Conservation (phyloP, 2,113 vertebrate genomes). For the Puffinus mauretanicus region DNA sequence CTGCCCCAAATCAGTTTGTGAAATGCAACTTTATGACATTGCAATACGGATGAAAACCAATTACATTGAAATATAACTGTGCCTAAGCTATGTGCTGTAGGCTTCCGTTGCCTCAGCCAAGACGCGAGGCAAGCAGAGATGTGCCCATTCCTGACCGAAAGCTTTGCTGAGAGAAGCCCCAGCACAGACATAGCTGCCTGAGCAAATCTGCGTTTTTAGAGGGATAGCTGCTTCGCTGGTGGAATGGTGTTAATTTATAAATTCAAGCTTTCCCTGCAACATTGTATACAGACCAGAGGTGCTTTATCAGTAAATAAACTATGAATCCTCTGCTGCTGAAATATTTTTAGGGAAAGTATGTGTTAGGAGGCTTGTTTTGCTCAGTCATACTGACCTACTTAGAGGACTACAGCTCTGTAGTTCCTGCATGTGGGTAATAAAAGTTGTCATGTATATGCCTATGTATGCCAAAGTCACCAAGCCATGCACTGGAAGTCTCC, state of each 20-base stretch:
- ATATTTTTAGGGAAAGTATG: neutral
- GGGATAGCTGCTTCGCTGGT: neutral
- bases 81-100: neutral
- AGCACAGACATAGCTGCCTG: neutral
- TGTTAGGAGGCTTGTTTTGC: neutral
- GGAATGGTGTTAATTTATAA: neutral
- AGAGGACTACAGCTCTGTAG: neutral
- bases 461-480: fast-evolving
- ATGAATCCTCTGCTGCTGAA: neutral
- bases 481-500: neutral
- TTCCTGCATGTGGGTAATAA: neutral
- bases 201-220: neutral
- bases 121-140: neutral
- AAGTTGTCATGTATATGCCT: neutral
- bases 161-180: neutral
- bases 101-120: neutral
- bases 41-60: neutral
- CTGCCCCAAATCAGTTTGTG: neutral
- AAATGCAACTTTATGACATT: neutral
- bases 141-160: neutral
- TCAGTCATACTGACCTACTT: neutral
- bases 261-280: neutral
- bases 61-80: neutral
- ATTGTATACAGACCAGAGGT: neutral
- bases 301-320: neutral